Percentiles rank a stretch among this genome's conserved stretches.
Conservation (phyloP, 1,140 invertebrate species). For the Pseudomyrmex gracilis region DNA sequence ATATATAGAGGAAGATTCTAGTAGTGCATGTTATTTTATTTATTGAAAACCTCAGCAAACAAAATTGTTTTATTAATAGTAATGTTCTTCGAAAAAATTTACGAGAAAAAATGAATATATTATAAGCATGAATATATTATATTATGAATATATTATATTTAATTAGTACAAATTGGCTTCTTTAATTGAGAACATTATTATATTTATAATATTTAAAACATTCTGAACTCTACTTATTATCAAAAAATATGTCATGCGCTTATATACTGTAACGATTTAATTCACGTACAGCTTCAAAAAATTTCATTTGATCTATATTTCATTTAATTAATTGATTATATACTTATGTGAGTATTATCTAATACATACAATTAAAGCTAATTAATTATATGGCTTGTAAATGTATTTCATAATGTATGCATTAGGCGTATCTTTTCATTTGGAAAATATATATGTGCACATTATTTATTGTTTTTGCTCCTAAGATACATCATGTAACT, state of each 20-base stretch:
- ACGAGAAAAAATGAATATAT: slow-evolving; percentile 13
- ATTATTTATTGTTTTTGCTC: slow-evolving; percentile 49
- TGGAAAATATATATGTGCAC: slow-evolving; percentile 63
- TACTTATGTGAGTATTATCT: too few relatives aligned
- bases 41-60: slow-evolving; percentile 13
- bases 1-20: slow-evolving; percentile 18
- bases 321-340: too few relatives aligned
- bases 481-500: slow-evolving; percentile 4
- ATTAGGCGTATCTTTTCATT: slow-evolving; percentile 48
- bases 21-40: slow-evolving; percentile 57
- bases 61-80: slow-evolving; percentile 37
- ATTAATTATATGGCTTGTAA: slow-evolving; percentile 16
- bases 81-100: slow-evolving; percentile 38
- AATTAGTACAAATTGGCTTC: slow-evolving; percentile 59
- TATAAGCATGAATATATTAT: slow-evolving; percentile 36
- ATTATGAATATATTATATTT: too few relatives aligned
- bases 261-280: slow-evolving; percentile 58
- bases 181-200: slow-evolving; percentile 41
- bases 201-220: slow-evolving; percentile 42
- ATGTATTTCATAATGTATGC: slow-evolving; percentile 52
- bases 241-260: slow-evolving; percentile 43
- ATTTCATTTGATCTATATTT: slow-evolving; percentile 18
- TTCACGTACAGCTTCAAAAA: slow-evolving; percentile 48
- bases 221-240: slow-evolving; percentile 43
- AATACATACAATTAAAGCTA: slow-evolving; percentile 1